These are phyloP conservation scores for Daboia siamensis DNA, from an alignment of 2,113 vertebrate genomes.

Conservation along the genomic window DNA sequence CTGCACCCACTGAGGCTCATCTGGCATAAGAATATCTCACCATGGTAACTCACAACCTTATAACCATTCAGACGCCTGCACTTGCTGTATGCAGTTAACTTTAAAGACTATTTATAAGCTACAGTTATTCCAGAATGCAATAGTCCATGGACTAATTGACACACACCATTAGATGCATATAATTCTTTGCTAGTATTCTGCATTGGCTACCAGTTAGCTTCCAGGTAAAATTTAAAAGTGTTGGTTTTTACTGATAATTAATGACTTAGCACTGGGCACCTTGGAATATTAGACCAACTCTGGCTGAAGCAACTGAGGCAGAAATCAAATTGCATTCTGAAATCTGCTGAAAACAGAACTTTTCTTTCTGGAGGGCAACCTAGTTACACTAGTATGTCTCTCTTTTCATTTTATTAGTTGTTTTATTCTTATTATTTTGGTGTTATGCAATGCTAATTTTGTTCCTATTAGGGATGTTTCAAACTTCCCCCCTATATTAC, in stretches of 20 bases:
- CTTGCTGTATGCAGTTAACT: background rate
- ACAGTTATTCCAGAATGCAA: background rate
- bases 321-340: background rate
- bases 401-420: background rate
- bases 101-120: background rate
- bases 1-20: background rate
- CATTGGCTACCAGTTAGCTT: background rate
- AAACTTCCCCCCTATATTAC: fast-evolving
- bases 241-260: background rate
- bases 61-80: background rate
- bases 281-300: background rate
- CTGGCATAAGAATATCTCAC: background rate
- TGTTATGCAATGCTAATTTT: background rate
- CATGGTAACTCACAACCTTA: background rate
- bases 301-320: background rate
- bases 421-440: background rate
- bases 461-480: background rate
- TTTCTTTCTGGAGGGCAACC: background rate
- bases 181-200: background rate
- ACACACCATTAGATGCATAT: background rate
- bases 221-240: background rate
- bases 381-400: background rate
- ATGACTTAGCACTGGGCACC: background rate
- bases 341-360: background rate
- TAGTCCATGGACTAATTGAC: background rate